Base-by-base conservation (phyloP, 2,113 vertebrate genomes). In the Planiliza haematocheilus region DNA sequence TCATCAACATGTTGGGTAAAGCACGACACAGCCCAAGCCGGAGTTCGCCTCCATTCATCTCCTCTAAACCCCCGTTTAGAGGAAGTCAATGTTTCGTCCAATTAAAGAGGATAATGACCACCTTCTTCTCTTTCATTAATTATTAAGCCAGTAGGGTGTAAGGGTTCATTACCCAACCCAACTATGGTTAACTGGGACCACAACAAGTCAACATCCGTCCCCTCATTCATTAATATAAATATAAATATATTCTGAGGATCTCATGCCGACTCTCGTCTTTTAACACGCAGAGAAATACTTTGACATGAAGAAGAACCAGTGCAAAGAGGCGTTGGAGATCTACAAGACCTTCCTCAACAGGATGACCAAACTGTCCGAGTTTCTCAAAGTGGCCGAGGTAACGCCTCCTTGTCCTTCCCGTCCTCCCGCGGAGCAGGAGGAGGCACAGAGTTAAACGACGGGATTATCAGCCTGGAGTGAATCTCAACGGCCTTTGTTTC, bases 291-390 rank as follows among this genome's bases (percentile, higher is more conserved):
- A 98, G 93, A 98, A 98, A 93, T 98, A 98, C 85, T 98, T 98
- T 72, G 97, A 98, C 90, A 98, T 98, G 97, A 98, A 97, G 94
- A 98, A 98, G 94, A 97, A 96, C 88, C 96, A 98, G 70, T 98
- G 97, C 89, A 98, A 98, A 93, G 97, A 98, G 89, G 97, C 96
- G 36, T 92, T 98, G 89, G 97, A 98, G 85, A 96, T 98, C 87
- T 98, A 98, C 89, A 98, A 97, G 94, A 97, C 96, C 74, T 98
- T 98, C 81, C 94, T 98, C 69, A 96, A 96, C 91, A 95, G 97
- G 88, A 98, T 98, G 97, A 98, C 96, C 46, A 95, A 96, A 85
- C 96, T 98, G 88, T 98, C 97, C 0, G 97, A 98, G 85, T 98
- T 98, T 89, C 95, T 98, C 88, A 98, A 97, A 95, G 97, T 98